These are phyloP conservation scores for Festucalex cinctus DNA, from an alignment of 2,113 vertebrate genomes.

Conservation along the genomic window DNA sequence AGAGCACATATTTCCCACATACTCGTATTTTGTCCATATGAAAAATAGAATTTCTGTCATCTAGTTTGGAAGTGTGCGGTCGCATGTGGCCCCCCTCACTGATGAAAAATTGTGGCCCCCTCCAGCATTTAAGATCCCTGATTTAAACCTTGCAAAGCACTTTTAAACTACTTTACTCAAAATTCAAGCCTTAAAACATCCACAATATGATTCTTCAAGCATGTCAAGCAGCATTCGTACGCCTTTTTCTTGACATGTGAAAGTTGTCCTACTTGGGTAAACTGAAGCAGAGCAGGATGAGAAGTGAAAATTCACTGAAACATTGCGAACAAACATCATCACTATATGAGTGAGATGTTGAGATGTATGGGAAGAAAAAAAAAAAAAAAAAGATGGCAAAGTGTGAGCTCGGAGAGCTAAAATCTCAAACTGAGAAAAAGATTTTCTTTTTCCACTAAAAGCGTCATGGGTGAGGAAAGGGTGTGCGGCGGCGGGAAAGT, in stretches of 20 bases:
- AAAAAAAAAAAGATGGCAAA: constrained; percentile 5
- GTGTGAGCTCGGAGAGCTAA: constrained; percentile 21
- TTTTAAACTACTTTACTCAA: neutral
- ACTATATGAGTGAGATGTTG: constrained; percentile 15
- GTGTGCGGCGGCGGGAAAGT: neutral
- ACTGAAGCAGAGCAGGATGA: constrained; percentile 31
- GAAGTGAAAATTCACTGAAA: constrained; percentile 50
- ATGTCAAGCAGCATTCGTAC: neutral
- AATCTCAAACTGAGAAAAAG: constrained; percentile 28
- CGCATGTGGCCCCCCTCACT: no score
- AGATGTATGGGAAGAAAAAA: constrained; percentile 14
- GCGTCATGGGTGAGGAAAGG: neutral
- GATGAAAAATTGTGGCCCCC: no score
- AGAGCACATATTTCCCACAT: no score
- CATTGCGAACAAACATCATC: constrained; percentile 44
- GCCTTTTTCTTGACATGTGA: constrained; percentile 57
- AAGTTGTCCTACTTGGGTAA: constrained; percentile 49
- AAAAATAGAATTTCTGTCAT: no score
- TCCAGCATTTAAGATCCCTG: no score
- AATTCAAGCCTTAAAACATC: neutral
- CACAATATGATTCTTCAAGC: neutral
- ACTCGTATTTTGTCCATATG: no score
- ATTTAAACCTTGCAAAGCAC: neutral
- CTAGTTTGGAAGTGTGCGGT: no score
- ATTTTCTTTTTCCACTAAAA: constrained; percentile 23